phyloP scores from a whole-genome alignment of 2,797 vertebrate species.

The Melanotaenia boesemani region DNA sequence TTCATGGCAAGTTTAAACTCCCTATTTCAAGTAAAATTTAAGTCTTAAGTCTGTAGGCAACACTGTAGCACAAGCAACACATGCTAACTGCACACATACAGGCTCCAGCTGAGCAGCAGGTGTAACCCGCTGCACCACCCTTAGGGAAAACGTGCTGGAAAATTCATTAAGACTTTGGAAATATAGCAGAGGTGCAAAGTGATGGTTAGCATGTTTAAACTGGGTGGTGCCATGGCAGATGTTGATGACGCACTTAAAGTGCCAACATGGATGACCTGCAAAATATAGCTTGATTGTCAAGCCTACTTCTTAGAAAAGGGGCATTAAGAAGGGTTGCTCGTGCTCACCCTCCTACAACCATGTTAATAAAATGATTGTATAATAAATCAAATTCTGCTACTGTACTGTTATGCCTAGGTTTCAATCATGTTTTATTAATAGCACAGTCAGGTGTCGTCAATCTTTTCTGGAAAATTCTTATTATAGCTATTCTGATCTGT shows the following conservation, averaged over 20 bases:
- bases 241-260: not conserved
- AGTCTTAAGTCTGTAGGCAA: not conserved
- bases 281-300: not conserved
- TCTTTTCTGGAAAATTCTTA: not conserved
- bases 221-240: not conserved
- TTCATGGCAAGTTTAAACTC: not conserved
- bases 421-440: not conserved
- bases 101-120: conserved; percentile 1
- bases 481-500: not conserved
- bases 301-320: not conserved
- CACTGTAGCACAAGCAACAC: not conserved
- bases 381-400: not conserved
- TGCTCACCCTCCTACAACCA: not conserved
- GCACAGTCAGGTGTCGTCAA: not conserved
- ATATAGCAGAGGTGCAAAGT: not conserved
- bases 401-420: not conserved
- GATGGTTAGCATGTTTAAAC: not conserved
- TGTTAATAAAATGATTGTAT: not conserved
- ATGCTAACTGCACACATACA: not conserved
- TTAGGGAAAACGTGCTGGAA: not conserved
- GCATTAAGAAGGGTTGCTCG: too few species aligned
- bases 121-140: not conserved
- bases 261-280: not conserved
- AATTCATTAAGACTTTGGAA: not conserved
- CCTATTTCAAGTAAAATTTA: not conserved